Conservation (phyloP, 2,797 vertebrate species). For the Gambusia yucatana region DNA sequence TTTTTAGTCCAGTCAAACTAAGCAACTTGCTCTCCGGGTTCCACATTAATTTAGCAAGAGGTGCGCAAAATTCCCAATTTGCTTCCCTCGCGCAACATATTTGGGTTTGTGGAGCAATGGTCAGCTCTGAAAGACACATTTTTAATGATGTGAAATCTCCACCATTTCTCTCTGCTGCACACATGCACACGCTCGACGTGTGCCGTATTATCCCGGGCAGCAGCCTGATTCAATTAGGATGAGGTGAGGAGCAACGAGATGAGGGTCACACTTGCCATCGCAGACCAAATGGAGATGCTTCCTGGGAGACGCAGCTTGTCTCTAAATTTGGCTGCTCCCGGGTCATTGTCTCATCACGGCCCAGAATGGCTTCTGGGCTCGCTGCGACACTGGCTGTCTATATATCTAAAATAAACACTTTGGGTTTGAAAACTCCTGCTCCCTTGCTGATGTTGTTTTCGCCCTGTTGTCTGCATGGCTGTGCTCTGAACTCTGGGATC, state of each 20-base stretch:
- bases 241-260: slow-evolving; percentile 79
- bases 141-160: slow-evolving; percentile 46
- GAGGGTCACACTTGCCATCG: slow-evolving; percentile 76
- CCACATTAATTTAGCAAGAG: background rate
- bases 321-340: slow-evolving; percentile 78
- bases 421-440: slow-evolving; percentile 43
- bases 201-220: slow-evolving; percentile 63
- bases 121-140: slow-evolving; percentile 39
- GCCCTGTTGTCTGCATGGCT: background rate
- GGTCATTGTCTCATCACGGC: slow-evolving; percentile 74
- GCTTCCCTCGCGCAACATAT: slow-evolving; percentile 23
- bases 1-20: slow-evolving; percentile 48
- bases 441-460: slow-evolving; percentile 28
- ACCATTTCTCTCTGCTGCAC: slow-evolving; percentile 8
- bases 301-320: slow-evolving; percentile 69
- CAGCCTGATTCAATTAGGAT: slow-evolving; percentile 81
- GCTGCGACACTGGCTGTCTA: slow-evolving; percentile 44
- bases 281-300: slow-evolving; percentile 74
- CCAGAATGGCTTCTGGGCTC: slow-evolving; percentile 58
- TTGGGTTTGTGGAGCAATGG: slow-evolving; percentile 32
- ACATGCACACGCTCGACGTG: slow-evolving; percentile 27
- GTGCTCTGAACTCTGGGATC: background rate
- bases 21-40: slow-evolving; percentile 40
- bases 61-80: slow-evolving; percentile 10
- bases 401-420: slow-evolving; percentile 62